These are phyloP conservation scores for Sesia apiformis DNA, from an alignment of 2,888 invertebrate species.

Conservation along the genomic window DNA sequence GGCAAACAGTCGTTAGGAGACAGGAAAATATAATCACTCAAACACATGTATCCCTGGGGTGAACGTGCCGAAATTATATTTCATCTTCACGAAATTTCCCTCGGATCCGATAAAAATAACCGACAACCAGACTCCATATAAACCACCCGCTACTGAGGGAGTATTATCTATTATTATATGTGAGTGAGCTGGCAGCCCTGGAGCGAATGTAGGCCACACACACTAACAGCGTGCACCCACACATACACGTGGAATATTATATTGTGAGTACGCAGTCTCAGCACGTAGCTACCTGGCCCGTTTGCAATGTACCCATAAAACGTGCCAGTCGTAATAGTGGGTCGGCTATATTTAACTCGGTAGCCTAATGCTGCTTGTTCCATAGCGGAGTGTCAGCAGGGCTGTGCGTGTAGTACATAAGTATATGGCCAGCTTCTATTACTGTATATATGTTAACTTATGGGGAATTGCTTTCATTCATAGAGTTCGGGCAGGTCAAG, in stretches of 20 bases:
- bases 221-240: slow-evolving; percentile 25
- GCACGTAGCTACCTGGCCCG: slow-evolving; percentile 31
- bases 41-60: not conserved
- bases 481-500: no score
- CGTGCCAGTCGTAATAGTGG: slow-evolving; percentile 22
- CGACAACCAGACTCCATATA: slow-evolving; percentile 26
- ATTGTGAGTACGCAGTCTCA: slow-evolving; percentile 5
- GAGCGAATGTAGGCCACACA: slow-evolving; percentile 52
- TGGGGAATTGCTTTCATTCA: no score
- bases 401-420: no score
- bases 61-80: not conserved
- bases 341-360: slow-evolving; percentile 33
- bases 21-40: not conserved
- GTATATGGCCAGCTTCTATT: no score
- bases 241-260: slow-evolving; percentile 9
- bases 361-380: slow-evolving; percentile 19
- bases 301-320: slow-evolving; percentile 23
- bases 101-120: slow-evolving; percentile 27
- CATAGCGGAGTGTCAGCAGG: no score
- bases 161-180: slow-evolving; percentile 21
- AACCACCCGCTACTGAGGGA: slow-evolving; percentile 19
- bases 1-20: not conserved
- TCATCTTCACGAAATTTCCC: slow-evolving; percentile 6
- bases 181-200: slow-evolving; percentile 27
- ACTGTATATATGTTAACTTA: no score